Base-by-base conservation (phyloP, 2,113 vertebrate genomes). In the Plecotus auritus region DNA sequence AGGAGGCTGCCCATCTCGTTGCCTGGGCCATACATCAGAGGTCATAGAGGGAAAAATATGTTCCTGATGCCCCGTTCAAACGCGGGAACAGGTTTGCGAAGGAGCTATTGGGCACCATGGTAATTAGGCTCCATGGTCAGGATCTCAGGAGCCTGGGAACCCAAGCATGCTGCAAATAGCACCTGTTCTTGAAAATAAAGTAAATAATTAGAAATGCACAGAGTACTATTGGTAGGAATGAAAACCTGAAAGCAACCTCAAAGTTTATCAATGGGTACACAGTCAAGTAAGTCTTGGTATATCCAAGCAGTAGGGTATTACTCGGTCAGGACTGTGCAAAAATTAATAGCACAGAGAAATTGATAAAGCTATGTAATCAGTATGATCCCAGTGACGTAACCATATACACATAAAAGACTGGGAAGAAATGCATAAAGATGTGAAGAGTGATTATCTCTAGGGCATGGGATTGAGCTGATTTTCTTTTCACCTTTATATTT, bases 131-230 rank as follows among this genome's bases (percentile, higher is more conserved):
- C 47, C 2, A 4, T 17, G 42, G 35, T 26, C 72, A 73, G 61
- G 78, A 80, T 80, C 77, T 84, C 45, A 59, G 35, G 88, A 90
- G 28, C 32, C 77, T 59, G 59, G 80, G 90, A 94, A 94, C 45
- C 37, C 64, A 95, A 78, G 56, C n/a, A n/a, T n/a, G 18, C 16
- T 28, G 28, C 61, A 83, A 69, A 32, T 4, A 47, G 54, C 30
- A 37, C 17, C 1, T 72, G 22, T 17, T 81, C 84, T 88, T 56
- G 37, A 86, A 85, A 83, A 73, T 35, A 61, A 96, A 91, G 42
- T 47, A 9, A 94, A 47, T 26, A 42, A 59, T 88, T 32, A 86
- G 81, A 90, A 82, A 83, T 40, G 20, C 51, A 77, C 10, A 56
- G 40, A 70, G 20, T 35, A 73, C 59, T 45, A 32, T 81, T 85